These are phyloP conservation scores for Pseudomyrmex flavicornis DNA, from an alignment of 1,140 invertebrate genomes.

Conservation along the genomic window DNA sequence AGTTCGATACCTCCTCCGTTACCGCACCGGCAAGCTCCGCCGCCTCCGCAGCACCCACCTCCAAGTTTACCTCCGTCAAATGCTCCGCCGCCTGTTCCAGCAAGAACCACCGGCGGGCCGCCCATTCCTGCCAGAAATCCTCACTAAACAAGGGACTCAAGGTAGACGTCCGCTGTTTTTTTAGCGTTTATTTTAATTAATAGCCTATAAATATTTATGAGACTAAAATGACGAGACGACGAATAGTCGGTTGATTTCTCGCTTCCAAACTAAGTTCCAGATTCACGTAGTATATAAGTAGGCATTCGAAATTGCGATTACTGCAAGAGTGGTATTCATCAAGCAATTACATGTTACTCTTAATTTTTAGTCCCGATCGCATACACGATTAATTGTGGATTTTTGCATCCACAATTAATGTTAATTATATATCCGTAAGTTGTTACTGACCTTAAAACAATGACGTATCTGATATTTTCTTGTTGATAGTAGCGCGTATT, in stretches of 20 bases:
- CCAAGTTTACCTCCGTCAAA: constrained; percentile 84
- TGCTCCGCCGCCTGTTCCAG: constrained; percentile 87
- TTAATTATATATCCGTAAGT: constrained; percentile 2
- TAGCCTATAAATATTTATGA: constrained; percentile 66
- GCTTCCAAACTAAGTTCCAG: constrained; percentile 57
- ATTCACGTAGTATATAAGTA: constrained; percentile 45
- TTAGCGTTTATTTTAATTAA: constrained; percentile 38
- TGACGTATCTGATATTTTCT: not conserved
- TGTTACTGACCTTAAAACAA: constrained; percentile 11
- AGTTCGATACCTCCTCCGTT: constrained; percentile 88
- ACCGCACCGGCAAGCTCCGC: constrained; percentile 87
- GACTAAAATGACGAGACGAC: constrained; percentile 38
- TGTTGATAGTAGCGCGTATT: not conserved
- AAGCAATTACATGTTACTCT: constrained; percentile 26
- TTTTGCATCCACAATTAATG: not conserved
- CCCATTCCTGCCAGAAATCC: constrained; percentile 89
- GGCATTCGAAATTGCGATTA: constrained; percentile 54
- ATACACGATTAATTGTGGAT: constrained; percentile 30
- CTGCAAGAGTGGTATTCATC: constrained; percentile 9
- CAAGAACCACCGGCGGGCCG: constrained; percentile 88
- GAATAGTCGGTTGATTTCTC: constrained; percentile 28
- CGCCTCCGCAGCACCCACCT: constrained; percentile 87
- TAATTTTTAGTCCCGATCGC: not conserved
- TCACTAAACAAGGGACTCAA: constrained; percentile 71
- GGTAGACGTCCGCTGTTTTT: constrained; percentile 3